Percentiles rank a stretch among this genome's conserved stretches.
Conservation (phyloP, 2,888 invertebrate species). For the Rhopalosiphum nymphaeae region DNA sequence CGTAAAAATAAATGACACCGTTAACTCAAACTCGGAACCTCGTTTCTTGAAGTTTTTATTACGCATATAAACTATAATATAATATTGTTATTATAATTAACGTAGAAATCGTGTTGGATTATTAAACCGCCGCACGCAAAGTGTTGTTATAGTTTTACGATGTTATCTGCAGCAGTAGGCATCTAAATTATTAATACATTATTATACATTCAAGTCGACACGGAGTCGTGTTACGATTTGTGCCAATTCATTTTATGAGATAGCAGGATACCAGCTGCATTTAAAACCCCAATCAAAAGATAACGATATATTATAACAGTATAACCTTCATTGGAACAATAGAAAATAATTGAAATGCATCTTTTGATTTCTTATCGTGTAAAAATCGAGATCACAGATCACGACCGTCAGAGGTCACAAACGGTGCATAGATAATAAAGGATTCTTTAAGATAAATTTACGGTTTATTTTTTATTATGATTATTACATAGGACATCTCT, state of each 20-base stretch:
- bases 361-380: neutral
- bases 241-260: neutral
- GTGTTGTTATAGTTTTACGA: neutral
- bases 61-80: neutral
- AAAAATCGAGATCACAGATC: neutral
- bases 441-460: neutral
- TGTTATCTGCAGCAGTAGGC: neutral
- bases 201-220: neutral
- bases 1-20: conserved; percentile 48
- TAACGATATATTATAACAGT: no score
- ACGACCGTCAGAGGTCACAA: neutral
- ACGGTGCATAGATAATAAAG: no score
- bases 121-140: neutral
- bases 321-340: neutral
- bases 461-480: neutral
- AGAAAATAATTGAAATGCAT: neutral
- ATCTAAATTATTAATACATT: neutral
- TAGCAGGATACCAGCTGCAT: neutral
- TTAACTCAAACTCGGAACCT: neutral
- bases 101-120: neutral
- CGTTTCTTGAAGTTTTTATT: neutral
- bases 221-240: neutral
- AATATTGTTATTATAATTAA: conserved; percentile 8
- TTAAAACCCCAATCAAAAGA: no score
- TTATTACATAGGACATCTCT: neutral